Evolutionary conservation across 2,888 invertebrate genomes (phyloP), one percentile per base, ranked within the genome.

Genomic region (Aleiodes leptofemur): DNA sequence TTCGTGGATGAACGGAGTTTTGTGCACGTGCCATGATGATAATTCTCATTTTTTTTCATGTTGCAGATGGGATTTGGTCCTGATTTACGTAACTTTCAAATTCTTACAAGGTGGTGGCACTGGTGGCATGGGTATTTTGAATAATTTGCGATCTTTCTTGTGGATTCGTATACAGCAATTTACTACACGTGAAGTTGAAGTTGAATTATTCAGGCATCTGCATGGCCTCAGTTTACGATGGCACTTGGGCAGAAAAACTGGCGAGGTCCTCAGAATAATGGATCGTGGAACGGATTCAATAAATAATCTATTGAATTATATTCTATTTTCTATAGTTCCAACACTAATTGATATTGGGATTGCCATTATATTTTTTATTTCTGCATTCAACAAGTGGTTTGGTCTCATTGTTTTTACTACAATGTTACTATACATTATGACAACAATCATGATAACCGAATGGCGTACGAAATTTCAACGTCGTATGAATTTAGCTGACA

Each of bases 121-220:
- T 0, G 97, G 97, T 0, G 94, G 95, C 0, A 97, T 96, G 95
- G 99, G 99, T 0, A 90, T 98, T 69, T 90, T 99, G 66, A 98
- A 98, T 90, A 98, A 98, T 89, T 85, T 97, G 11, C 92, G 98
- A 56, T 94, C 96, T 0, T 97, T 97, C 86, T 90, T 99, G 1
- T 99, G 99, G 99, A 98, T 99, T 83, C 93, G 94, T 83, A 96
- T 99, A 61, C 97, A 98, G 84, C 99, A 99, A 89, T 98, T 96
- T 87, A 98, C 98, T 1, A 97, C 97, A 7, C 92, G 97, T 78
- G 97, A 98, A 90, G 93, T 98, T 73, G 96, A 98, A 91, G 94
- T 95, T 83, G 88, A 89, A 79, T 81, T 87, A 38, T 88, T 87
- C 66, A 85, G 81, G 86, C 98, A 98, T 90, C 92, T 98, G 14